These are phyloP conservation scores for Arbacia lixula DNA, from an alignment of 53 echinoderm and acorn worm genomes.

Conservation along the genomic window DNA sequence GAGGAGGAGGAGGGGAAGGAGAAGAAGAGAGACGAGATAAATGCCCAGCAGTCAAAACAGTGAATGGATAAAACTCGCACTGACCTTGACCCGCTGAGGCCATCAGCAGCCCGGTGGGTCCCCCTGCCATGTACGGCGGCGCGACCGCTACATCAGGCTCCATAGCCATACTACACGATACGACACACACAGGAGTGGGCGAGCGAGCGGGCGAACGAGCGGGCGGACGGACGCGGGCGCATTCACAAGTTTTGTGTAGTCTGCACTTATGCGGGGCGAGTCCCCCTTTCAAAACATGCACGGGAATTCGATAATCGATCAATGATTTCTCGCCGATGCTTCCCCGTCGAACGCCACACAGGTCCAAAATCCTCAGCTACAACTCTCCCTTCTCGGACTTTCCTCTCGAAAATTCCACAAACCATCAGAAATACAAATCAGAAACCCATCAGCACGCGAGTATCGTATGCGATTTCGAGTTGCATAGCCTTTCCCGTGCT, in stretches of 20 bases:
- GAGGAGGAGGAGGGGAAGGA: background rate
- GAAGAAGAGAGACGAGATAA: background rate
- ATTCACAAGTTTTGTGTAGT: background rate
- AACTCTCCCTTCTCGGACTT: background rate
- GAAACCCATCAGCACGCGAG: no score
- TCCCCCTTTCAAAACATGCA: slow-evolving; percentile 35
- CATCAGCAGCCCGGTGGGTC: slow-evolving; percentile 23
- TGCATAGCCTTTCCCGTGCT: background rate
- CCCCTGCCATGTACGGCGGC: slow-evolving; percentile 19
- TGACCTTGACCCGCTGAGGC: slow-evolving; percentile 61
- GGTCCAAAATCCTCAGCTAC: slow-evolving; percentile 16
- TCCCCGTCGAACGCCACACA: background rate
- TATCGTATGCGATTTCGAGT: background rate
- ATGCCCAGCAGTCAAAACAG: slow-evolving; percentile 40
- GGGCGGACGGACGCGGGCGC: slow-evolving; percentile 39
- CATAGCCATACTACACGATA: slow-evolving; percentile 33
- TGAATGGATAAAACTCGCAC: background rate
- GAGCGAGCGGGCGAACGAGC: slow-evolving; percentile 22
- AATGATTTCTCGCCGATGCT: slow-evolving; percentile 29
- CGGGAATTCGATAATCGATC: slow-evolving; percentile 35
- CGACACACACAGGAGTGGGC: background rate
- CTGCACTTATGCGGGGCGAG: slow-evolving; percentile 7
- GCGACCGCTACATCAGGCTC: background rate
- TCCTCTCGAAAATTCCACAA: background rate
- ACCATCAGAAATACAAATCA: slow-evolving; percentile 25